A percentile compares a stretch with the other conserved stretches of the same genome.
phyloP scores from a whole-genome alignment of 2,113 vertebrate genomes.

The Catharus minimus region DNA sequence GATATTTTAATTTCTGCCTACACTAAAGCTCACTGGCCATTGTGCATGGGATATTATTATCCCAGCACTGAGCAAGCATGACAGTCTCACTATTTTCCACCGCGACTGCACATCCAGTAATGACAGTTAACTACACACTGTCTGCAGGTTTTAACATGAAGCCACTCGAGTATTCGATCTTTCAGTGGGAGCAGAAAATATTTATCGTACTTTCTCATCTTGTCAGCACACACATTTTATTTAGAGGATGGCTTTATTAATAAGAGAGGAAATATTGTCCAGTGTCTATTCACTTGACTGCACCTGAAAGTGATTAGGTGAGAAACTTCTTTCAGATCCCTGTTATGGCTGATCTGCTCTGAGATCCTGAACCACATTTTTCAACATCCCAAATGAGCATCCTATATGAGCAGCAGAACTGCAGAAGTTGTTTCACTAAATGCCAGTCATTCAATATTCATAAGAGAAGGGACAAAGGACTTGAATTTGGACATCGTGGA shows the following conservation, averaged over 20 bases:
- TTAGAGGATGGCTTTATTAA: neutral
- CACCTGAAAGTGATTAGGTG: neutral
- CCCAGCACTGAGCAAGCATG: neutral
- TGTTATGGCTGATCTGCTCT: neutral
- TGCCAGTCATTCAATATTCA: neutral
- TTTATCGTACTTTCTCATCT: neutral
- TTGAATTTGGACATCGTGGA: neutral
- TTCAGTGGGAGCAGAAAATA: neutral
- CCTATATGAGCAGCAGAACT: neutral
- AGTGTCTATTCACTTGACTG: neutral
- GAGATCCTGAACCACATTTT: neutral
- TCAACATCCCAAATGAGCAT: neutral
- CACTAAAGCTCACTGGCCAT: conserved; percentile 28
- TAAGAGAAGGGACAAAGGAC: neutral
- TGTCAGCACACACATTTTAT: neutral
- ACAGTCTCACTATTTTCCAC: conserved; percentile 33
- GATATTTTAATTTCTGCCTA: conserved; percentile 66
- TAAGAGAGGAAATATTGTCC: neutral
- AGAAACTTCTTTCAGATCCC: neutral
- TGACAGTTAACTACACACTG: neutral
- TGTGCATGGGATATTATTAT: conserved; percentile 47
- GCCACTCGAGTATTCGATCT: neutral
- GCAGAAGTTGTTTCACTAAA: neutral
- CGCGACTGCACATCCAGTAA: neutral
- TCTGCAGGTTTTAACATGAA: neutral